These are phyloP conservation scores for zebrafish (Danio rerio) DNA, from an alignment of 2,113 vertebrate genomes.

Conservation along the genomic window GRCz12tu NC_133181.1:11817001-11817500, in stretches of 20 bases:
- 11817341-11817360: neutral
- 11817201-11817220: neutral
- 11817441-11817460: no score
- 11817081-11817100: conserved; percentile 84
- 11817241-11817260: neutral
- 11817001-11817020: neutral
- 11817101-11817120: neutral
- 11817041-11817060: conserved; percentile 97
- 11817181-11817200: no score
- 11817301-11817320: conserved; percentile 90
- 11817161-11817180: no score
- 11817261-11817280: conserved; percentile 86
- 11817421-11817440: no score
- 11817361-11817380: no score
- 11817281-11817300: conserved; percentile 95
- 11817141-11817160: neutral
- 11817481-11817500: neutral
- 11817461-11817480: no score
- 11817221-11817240: neutral
- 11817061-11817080: conserved; percentile 90
- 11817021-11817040: neutral
- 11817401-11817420: no score
- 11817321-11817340: conserved; percentile 89
- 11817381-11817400: no score
- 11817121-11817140: neutral